phyloP scores from a whole-genome alignment of 2,888 invertebrate species.

The Chymomyza fuscimana region DNA sequence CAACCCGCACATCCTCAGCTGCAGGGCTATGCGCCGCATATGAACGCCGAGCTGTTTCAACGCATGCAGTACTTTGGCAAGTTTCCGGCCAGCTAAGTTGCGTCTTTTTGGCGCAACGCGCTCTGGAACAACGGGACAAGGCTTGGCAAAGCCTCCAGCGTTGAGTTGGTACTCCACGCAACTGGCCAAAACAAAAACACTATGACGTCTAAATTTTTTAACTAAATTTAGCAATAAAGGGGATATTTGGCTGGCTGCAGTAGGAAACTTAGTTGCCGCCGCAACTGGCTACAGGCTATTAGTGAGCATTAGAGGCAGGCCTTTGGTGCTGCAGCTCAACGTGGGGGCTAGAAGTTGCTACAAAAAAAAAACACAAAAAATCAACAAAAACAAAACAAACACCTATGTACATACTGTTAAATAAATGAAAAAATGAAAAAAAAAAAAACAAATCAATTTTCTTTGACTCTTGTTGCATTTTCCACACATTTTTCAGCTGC shows the following conservation, averaged over 20 bases:
- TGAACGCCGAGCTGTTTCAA: constrained; percentile 79
- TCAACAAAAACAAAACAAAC: constrained; percentile 21
- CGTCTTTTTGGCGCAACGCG: neutral
- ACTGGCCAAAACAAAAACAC: constrained; percentile 22
- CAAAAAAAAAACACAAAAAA: constrained; percentile 14
- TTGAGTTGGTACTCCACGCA: neutral
- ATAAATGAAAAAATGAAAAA: constrained; percentile 7
- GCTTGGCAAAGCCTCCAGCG: constrained; percentile 40
- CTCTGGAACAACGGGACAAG: constrained; percentile 58
- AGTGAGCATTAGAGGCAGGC: constrained; percentile 6
- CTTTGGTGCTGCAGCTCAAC: constrained; percentile 3
- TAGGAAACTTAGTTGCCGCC: constrained; percentile 18
- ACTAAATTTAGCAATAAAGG: constrained; percentile 54
- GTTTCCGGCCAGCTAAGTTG: constrained; percentile 69
- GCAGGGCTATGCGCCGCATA: constrained; percentile 59
- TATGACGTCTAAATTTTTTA: constrained; percentile 61
- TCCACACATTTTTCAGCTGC: constrained; percentile 39
- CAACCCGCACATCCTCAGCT: constrained; percentile 65
- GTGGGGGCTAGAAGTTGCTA: constrained; percentile 46
- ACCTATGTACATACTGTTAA: constrained; percentile 24
- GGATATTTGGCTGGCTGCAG: constrained; percentile 6
- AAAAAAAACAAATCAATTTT: neutral
- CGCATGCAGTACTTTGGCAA: constrained; percentile 79
- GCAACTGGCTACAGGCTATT: neutral
- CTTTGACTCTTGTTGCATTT: constrained; percentile 1